phyloP scores from a whole-genome alignment of 2,113 vertebrate genomes.

The Gopherus evgoodei region DNA sequence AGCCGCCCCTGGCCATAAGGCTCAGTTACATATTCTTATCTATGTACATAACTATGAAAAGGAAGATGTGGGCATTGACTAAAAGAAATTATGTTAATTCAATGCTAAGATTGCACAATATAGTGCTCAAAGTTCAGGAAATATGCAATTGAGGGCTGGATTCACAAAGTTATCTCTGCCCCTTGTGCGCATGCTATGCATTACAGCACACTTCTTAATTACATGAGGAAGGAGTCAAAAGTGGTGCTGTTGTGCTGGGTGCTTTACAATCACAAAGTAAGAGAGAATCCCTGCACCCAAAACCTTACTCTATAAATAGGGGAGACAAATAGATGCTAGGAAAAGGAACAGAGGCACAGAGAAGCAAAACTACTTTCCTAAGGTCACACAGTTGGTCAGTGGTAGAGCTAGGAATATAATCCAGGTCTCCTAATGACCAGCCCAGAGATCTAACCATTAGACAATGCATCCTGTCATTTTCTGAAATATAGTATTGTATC shows the following conservation, averaged over 20 bases:
- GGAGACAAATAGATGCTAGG: neutral
- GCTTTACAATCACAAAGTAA: neutral
- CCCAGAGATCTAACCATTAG: neutral
- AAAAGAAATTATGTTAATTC: neutral
- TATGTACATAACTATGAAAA: neutral
- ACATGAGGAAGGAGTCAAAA: neutral
- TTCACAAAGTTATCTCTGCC: neutral
- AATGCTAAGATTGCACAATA: neutral
- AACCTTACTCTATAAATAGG: neutral
- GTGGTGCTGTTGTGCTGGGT: neutral
- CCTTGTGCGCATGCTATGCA: neutral
- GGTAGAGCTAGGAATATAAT: neutral
- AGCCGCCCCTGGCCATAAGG: neutral
- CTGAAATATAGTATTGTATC: neutral
- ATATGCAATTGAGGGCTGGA: neutral
- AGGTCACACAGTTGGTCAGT: neutral
- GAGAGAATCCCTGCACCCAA: neutral
- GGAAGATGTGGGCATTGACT: neutral
- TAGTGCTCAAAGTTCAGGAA: neutral
- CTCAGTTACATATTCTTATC: neutral
- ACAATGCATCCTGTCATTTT: neutral
- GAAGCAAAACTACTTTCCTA: neutral
- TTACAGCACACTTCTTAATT: neutral
- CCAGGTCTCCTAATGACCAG: neutral
- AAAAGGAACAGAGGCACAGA: neutral